phyloP scores from a whole-genome alignment of 2,797 vertebrate species.

The Enoplosus armatus region DNA sequence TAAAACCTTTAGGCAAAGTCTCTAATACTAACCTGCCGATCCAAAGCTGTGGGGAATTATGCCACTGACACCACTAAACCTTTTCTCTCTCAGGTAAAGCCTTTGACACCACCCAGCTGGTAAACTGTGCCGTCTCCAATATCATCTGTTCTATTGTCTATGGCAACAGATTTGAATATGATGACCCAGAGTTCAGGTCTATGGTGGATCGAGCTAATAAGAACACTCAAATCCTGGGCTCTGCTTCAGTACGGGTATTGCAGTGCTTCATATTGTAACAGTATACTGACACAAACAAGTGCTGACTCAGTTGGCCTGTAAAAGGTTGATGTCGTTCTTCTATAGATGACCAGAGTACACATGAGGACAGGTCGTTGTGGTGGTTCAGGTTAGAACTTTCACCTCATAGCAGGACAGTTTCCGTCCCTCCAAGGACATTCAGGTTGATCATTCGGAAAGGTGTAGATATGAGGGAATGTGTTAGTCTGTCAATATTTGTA shows the following conservation, averaged over 20 bases:
- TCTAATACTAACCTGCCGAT: no score
- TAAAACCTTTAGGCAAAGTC: no score
- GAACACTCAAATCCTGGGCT: not conserved
- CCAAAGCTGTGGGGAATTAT: not conserved
- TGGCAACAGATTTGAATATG: conserved; percentile 20
- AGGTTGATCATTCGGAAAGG: not conserved
- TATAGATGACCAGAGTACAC: not conserved
- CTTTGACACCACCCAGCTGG: not conserved
- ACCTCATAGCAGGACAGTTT: not conserved
- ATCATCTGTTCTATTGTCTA: conserved; percentile 11
- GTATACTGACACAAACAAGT: not conserved
- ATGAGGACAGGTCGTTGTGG: not conserved
- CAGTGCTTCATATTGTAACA: not conserved
- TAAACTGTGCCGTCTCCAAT: conserved; percentile 9
- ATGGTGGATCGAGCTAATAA: not conserved
- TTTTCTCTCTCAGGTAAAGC: not conserved
- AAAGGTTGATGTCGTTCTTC: no score
- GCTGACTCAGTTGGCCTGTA: not conserved
- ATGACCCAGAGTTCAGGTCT: conserved; percentile 2
- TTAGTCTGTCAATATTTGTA: not conserved
- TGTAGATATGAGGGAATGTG: no score
- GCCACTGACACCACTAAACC: not conserved
- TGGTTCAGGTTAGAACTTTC: not conserved
- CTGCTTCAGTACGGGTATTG: not conserved
- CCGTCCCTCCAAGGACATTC: not conserved